phyloP scores from a whole-genome alignment of 2,797 vertebrate species.

The Anguilla marmorata region DNA sequence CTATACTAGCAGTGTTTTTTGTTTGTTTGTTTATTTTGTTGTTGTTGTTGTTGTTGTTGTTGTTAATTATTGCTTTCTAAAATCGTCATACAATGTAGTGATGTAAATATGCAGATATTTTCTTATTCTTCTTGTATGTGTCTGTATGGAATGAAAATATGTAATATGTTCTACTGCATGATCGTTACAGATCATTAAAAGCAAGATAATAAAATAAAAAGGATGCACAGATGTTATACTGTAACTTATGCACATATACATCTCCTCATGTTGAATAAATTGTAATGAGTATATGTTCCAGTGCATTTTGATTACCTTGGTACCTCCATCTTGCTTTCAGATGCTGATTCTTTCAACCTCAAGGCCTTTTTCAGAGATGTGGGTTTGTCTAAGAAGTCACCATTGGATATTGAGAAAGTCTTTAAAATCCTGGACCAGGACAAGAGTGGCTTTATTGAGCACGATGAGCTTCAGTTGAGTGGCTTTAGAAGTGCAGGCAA shows the following conservation, averaged over 20 bases:
- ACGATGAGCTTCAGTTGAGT: constrained; percentile 79
- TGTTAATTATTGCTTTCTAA: too few relatives aligned
- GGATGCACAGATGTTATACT: not conserved
- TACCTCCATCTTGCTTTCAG: constrained; percentile 61
- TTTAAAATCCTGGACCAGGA: constrained; percentile 80
- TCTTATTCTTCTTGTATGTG: too few relatives aligned
- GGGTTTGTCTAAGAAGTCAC: constrained; percentile 73
- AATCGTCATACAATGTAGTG: too few relatives aligned
- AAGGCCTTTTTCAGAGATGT: constrained; percentile 75
- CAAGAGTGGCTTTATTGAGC: constrained; percentile 77
- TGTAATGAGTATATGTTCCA: not conserved
- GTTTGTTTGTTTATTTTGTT: too few relatives aligned
- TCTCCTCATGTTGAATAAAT: not conserved
- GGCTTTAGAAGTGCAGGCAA: not conserved
- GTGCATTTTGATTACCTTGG: not conserved
- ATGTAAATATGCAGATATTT: too few relatives aligned
- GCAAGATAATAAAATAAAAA: too few relatives aligned
- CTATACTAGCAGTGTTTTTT: too few relatives aligned
- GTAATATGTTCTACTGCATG: too few relatives aligned
- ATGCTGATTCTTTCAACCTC: constrained; percentile 74
- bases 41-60: too few relatives aligned
- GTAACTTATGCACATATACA: too few relatives aligned
- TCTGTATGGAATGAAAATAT: too few relatives aligned
- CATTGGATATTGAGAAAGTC: constrained; percentile 69
- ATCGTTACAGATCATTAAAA: too few relatives aligned